Base-by-base conservation (phyloP, 2,888 invertebrate genomes). In the Ceriagrion tenellum region DNA sequence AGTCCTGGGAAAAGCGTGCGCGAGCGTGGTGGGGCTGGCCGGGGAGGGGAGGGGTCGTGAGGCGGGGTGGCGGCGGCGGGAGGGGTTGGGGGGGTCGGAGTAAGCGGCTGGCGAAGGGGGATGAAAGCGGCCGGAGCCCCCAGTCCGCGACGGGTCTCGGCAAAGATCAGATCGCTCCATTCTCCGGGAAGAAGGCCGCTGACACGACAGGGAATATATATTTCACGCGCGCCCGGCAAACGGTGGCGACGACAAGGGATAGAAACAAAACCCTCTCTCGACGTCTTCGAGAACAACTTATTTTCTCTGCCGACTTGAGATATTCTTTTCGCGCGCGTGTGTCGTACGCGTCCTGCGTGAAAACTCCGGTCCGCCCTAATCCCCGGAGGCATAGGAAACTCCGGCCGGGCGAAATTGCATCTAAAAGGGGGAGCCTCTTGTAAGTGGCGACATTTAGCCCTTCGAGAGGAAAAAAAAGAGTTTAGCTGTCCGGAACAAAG, bases 61-160 rank as follows among this genome's bases (percentile, higher is more conserved):
- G 69, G 69, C 12, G 10, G 30, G 35, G 81, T n/a, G 81, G 81
- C 4, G 81, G 81, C 0, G 69, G 26, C n/a, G n/a, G 0, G 26
- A 26, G 3, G 69, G 6, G 81, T 35, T 35, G 16, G 35, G 16
- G 81, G 81, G 0, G n/a, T 26, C 13, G 30, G 30, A n/a, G 35
- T 13, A 16, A 13, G 81, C 30, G 81, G 35, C 30, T 16, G 81
- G 81, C 10, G 81, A 12, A 16, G 81, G 23, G 63, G 69, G 69
- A 26, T 69, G 69, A 69, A 26, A 69, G 69, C 26, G 69, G 26
- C 69, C 69, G 69, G 20, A 59, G 59, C 6, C 13, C 30, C 81
- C 81, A 81, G 81, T 81, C 16, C 81, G 81, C 81, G 81, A 35
- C 81, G 35, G 81, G 81, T 81, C 81, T 81, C 81, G 30, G 81